Percentiles rank a stretch among this genome's conserved stretches.
Conservation (phyloP, 2,113 vertebrate species). For the Empidonax traillii region DNA sequence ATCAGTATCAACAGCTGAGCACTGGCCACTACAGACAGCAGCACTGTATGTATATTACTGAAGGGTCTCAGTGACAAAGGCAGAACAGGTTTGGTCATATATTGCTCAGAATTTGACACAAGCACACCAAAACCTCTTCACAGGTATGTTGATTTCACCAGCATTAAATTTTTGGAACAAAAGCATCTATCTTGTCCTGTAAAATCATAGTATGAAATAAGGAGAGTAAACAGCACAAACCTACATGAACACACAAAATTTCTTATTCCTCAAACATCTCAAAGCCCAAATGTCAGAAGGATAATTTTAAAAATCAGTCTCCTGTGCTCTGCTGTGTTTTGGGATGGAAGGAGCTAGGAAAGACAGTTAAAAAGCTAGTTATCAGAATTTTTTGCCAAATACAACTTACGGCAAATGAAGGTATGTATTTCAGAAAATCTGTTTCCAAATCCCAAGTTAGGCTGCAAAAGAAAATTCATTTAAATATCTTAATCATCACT, state of each 20-base stretch:
- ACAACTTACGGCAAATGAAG: background rate
- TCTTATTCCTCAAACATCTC: background rate
- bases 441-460: background rate
- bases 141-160: background rate
- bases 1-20: background rate
- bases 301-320: background rate
- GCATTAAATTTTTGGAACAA: background rate
- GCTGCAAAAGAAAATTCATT: background rate
- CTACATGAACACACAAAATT: background rate
- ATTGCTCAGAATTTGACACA: background rate
- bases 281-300: background rate
- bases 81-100: background rate
- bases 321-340: background rate
- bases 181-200: background rate
- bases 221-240: background rate
- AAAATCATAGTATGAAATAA: background rate
- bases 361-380: background rate
- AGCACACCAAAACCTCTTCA: background rate
- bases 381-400: background rate
- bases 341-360: background rate
- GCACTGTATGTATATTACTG: background rate
- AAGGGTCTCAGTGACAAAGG: background rate
- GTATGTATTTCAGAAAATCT: background rate
- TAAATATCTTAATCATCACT: background rate
- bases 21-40: background rate